Evolutionary conservation across 2,797 vertebrate genomes (phyloP).

Genomic region (Neomorphus geoffroyi): DNA sequence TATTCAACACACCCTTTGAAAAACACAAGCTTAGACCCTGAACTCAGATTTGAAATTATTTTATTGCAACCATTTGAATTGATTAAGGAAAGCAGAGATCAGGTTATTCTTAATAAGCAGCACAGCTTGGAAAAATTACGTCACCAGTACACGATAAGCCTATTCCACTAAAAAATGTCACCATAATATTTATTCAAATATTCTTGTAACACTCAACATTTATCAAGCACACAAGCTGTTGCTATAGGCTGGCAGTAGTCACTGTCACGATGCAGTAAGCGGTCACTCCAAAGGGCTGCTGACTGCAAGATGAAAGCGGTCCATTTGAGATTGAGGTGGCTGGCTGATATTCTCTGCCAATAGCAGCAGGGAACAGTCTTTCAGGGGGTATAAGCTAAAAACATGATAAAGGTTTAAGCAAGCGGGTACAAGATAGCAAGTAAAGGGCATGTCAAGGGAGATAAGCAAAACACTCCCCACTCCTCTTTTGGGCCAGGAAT

Average conservation of each 20-base stretch:
- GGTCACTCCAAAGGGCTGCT: neutral
- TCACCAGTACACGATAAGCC: neutral
- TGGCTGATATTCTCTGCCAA: accelerated
- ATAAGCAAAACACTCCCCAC: neutral
- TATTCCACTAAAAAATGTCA: neutral
- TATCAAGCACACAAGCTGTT: neutral
- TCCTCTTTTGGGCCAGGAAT: neutral
- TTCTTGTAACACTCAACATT: neutral
- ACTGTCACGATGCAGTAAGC: neutral
- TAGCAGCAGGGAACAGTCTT: accelerated
- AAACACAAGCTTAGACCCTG: neutral
- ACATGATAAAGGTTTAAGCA: neutral
- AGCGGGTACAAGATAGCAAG: neutral
- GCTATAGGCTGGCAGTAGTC: neutral
- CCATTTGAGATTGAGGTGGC: accelerated
- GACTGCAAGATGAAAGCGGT: too few species aligned
- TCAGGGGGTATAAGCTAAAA: neutral
- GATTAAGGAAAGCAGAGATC: neutral
- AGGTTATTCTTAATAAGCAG: neutral
- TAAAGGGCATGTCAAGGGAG: neutral
- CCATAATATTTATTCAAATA: neutral
- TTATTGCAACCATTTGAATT: neutral
- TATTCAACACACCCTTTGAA: neutral
- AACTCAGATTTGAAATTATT: neutral
- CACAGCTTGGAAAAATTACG: neutral